Evolutionary conservation across 1,140 invertebrate genomes (phyloP).

Genomic region (Lycorma delicatula): DNA sequence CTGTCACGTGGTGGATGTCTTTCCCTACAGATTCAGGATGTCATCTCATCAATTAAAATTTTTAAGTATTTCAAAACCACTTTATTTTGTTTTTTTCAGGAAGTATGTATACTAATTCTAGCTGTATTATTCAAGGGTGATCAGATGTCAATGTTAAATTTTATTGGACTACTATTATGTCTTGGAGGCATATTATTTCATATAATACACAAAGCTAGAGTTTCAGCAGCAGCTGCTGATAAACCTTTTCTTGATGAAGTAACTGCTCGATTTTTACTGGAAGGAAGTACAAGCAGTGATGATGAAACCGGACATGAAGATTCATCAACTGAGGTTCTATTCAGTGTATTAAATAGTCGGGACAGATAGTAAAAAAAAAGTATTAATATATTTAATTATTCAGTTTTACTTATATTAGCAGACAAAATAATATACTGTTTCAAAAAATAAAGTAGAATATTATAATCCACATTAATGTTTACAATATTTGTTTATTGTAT

Average conservation of each 20-base stretch:
- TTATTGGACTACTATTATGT: conserved; percentile 78
- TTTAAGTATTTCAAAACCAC: too few relatives aligned
- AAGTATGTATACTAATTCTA: conserved; percentile 78
- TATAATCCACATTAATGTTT: too few relatives aligned
- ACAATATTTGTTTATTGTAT: too few relatives aligned
- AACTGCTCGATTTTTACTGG: conserved; percentile 23
- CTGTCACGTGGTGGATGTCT: too few relatives aligned
- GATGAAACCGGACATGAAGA: conserved; percentile 33
- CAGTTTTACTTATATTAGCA: too few relatives aligned
- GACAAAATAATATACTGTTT: too few relatives aligned
- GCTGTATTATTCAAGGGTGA: conserved; percentile 82
- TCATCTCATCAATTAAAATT: too few relatives aligned
- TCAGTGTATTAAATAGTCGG: conserved; percentile 40
- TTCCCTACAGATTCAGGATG: too few relatives aligned
- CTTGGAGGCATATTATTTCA: conserved; percentile 82
- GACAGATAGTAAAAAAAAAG: conserved; percentile 32
- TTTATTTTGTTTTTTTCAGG: too few relatives aligned
- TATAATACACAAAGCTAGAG: conserved; percentile 62
- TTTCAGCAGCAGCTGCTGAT: conserved; percentile 30
- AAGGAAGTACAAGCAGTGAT: conserved; percentile 36
- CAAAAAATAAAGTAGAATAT: too few relatives aligned
- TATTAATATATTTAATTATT: too few relatives aligned
- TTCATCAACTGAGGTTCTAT: conserved; percentile 38
- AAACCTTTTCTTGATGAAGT: conserved; percentile 34
- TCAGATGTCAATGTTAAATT: conserved; percentile 70